Conservation (phyloP, 2,797 vertebrate genomes). For the Sebastes vulpes region DNA sequence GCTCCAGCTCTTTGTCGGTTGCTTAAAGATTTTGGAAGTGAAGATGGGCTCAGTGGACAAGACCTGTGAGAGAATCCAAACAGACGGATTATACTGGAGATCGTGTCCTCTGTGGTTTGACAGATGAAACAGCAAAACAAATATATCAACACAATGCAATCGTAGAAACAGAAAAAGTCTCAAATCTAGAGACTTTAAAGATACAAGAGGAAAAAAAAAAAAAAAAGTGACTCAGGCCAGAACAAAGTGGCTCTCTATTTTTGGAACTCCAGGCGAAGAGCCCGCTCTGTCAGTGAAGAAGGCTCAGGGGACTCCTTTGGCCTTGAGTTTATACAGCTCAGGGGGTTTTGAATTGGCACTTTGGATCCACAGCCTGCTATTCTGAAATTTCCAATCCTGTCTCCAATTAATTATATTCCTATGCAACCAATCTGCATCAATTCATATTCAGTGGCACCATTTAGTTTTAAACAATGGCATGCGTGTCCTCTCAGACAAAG, state of each 20-base stretch:
- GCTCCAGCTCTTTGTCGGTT: slow-evolving; percentile 71
- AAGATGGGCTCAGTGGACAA: slow-evolving; percentile 29
- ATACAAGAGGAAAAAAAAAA: slow-evolving; percentile 2
- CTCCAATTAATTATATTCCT: slow-evolving; percentile 9
- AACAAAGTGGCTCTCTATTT: slow-evolving; percentile 34
- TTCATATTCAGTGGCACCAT: slow-evolving; percentile 23
- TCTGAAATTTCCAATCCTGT: neutral
- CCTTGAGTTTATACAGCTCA: slow-evolving; percentile 9
- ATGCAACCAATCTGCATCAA: slow-evolving; percentile 6
- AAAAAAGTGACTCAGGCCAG: neutral
- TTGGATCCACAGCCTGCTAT: neutral
- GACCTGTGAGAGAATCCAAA: slow-evolving; percentile 64
- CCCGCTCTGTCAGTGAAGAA: slow-evolving; percentile 2
- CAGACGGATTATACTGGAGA: slow-evolving; percentile 31
- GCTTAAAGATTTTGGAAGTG: slow-evolving; percentile 43
- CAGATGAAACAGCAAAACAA: slow-evolving; percentile 16
- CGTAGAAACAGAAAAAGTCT: neutral
- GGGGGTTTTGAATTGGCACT: neutral
- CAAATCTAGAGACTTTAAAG: neutral
- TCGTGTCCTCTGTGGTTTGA: neutral
- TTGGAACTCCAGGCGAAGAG: slow-evolving; percentile 2
- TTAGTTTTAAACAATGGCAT: neutral
- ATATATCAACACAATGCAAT: neutral
- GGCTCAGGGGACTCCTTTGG: slow-evolving; percentile 31
- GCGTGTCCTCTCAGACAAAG: slow-evolving; percentile 23